Percentiles rank a stretch among this genome's conserved stretches.
Evolutionary conservation across 1,140 invertebrate species (phyloP).

Genomic region (Calephelis nemesis): DNA sequence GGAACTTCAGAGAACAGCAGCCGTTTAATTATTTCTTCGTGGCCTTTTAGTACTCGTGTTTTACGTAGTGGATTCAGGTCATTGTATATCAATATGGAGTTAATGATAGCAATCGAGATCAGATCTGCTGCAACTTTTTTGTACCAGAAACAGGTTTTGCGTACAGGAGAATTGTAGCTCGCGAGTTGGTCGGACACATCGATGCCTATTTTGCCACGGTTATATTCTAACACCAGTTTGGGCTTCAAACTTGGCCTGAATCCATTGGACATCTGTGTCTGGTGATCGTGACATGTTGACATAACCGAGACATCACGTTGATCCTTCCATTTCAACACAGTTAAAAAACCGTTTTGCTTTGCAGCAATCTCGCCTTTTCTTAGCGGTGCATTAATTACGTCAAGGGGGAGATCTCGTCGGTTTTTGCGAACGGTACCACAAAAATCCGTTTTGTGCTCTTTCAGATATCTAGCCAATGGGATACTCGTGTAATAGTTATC

Average conservation of each 20-base stretch:
- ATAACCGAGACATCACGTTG: slow-evolving; percentile 14
- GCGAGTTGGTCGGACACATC: slow-evolving; percentile 23
- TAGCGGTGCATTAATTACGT: slow-evolving; percentile 14
- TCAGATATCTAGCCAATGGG: too few species aligned
- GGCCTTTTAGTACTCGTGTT: too few species aligned
- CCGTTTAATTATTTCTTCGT: too few species aligned
- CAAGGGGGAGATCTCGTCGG: neutral
- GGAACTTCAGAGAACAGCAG: too few species aligned
- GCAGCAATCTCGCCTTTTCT: slow-evolving; percentile 22
- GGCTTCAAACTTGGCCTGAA: neutral
- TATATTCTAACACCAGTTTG: slow-evolving; percentile 10
- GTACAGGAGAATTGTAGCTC: slow-evolving; percentile 24
- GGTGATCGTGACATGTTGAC: too few species aligned
- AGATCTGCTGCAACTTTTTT: slow-evolving; percentile 14
- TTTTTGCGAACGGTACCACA: neutral
- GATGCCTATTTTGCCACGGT: slow-evolving; percentile 13
- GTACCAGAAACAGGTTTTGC: slow-evolving; percentile 27
- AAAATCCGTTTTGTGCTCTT: too few species aligned
- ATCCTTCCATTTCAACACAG: slow-evolving; percentile 24
- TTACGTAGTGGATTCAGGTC: too few species aligned
- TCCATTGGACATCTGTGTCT: too few species aligned
- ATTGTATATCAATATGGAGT: too few species aligned
- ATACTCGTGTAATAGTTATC: too few species aligned
- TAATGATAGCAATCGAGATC: too few species aligned
- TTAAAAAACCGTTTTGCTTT: slow-evolving; percentile 19